Evolutionary conservation across 2,113 vertebrate species (phyloP), one percentile per base, ranked within the genome.

Genomic region (Myotis yumanensis): DNA sequence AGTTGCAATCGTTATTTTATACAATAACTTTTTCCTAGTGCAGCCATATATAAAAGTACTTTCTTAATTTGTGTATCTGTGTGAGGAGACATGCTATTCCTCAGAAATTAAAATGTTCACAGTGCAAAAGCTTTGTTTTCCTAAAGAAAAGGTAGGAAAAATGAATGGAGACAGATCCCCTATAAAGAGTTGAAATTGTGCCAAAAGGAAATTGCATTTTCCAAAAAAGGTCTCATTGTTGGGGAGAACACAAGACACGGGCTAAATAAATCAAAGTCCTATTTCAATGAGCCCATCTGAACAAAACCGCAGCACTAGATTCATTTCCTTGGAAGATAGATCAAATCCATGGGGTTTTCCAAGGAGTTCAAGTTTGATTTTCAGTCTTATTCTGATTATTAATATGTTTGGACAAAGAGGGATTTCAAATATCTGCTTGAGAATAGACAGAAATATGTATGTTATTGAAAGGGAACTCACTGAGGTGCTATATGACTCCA

Each of bases 161-260:
- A 71, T 93, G 54, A 96, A 86, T 97, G 85, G 25, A 91, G 85
- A 93, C 83, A 91, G 40, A 69, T 77, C 32, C 28, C 68, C 48
- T 79, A 82, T 95, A 88, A 97, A 82, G 76, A 86, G 18, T 0
- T 96, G 81, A 92, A 96, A 86, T 59, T 93, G 17, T 87, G 81
- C 96, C 89, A 94, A 97, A 94, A 91, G 57, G 51, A 96, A 97
- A 91, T 93, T 97, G 80, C 52, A 64, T 94, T 96, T 97, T 94
- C 52, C 17, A 90, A 95, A 94, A 66, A 59, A 91, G 51, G 10
- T 93, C 59, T 96, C 3, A 0, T 75, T 96, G 64, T 88, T 94
- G 73, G 72, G 35, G 43, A 85, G 93, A 92, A 90, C 35, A 90
- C 20, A 93, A 91, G 90, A 68, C 75, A 82, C 6, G 28, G 35